These are phyloP conservation scores for Podabrus alpinus DNA, from an alignment of 2,888 invertebrate species.

Conservation along the genomic window DNA sequence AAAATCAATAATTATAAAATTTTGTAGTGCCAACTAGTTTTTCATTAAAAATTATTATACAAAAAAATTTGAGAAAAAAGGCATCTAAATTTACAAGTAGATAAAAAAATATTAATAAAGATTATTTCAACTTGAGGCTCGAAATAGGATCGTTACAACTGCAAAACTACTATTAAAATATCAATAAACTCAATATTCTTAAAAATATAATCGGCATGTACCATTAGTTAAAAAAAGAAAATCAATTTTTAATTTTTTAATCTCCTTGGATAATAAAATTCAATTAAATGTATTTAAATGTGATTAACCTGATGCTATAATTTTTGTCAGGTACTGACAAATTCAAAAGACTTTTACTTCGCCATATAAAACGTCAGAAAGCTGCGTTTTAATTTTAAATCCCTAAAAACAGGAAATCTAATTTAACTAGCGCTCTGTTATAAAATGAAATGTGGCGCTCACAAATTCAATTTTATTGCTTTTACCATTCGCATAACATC, in stretches of 20 bases:
- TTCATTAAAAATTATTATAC: no score
- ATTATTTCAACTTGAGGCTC: no score
- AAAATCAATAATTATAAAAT: no score
- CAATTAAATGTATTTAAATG: not conserved
- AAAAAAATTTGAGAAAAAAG: no score
- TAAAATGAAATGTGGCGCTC: conserved; percentile 27
- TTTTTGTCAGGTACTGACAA: not conserved
- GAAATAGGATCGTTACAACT: no score
- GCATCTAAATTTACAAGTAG: no score
- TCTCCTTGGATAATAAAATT: not conserved
- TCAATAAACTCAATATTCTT: no score
- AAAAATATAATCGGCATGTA: not conserved
- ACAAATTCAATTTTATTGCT: conserved; percentile 29
- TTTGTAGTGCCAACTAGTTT: no score
- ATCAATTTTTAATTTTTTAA: not conserved
- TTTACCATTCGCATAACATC: conserved; percentile 23
- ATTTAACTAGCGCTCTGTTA: conserved; percentile 25
- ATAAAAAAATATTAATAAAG: no score
- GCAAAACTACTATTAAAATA: no score
- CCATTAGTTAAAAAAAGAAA: not conserved
- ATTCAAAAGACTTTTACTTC: not conserved
- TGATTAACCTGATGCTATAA: not conserved
- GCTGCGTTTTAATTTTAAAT: conserved; percentile 26
- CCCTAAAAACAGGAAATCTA: conserved; percentile 26
- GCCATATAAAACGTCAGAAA: conserved; percentile 11